Evolutionary conservation across 2,113 vertebrate species (phyloP).

Genomic region (Bufo bufo): DNA sequence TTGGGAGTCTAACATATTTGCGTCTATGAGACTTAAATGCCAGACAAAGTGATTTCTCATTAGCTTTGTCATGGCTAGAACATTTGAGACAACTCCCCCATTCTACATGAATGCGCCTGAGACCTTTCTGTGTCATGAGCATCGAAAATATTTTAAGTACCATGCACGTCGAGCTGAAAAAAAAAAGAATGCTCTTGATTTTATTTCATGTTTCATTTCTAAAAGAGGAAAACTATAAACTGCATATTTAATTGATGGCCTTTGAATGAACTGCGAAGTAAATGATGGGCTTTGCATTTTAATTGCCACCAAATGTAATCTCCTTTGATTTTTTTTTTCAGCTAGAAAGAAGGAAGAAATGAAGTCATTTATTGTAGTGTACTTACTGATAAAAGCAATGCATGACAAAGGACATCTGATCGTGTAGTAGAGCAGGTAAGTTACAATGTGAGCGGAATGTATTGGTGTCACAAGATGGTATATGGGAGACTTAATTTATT

Average conservation of each 20-base stretch:
- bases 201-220: slow-evolving; percentile 26
- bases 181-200: background rate
- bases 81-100: slow-evolving; percentile 4
- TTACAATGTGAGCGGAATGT: slow-evolving; percentile 4
- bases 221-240: slow-evolving; percentile 20
- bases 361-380: slow-evolving; percentile 16
- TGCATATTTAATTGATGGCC: slow-evolving; percentile 42
- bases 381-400: slow-evolving; percentile 2
- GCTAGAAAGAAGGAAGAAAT: slow-evolving; percentile 17
- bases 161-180: background rate
- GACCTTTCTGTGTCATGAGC: slow-evolving; percentile 18
- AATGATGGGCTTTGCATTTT: slow-evolving; percentile 35
- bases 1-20: background rate
- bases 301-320: slow-evolving; percentile 37
- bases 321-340: slow-evolving; percentile 16
- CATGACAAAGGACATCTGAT: slow-evolving; percentile 17
- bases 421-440: background rate
- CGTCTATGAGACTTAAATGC: background rate
- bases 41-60: background rate
- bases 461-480: background rate
- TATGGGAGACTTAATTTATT: background rate
- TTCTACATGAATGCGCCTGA: slow-evolving; percentile 1
- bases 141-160: background rate
- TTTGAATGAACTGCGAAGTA: slow-evolving; percentile 26
- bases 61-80: slow-evolving; percentile 12